Evolutionary conservation across 2,888 invertebrate genomes (phyloP).

Genomic region (Acleris cristana): DNA sequence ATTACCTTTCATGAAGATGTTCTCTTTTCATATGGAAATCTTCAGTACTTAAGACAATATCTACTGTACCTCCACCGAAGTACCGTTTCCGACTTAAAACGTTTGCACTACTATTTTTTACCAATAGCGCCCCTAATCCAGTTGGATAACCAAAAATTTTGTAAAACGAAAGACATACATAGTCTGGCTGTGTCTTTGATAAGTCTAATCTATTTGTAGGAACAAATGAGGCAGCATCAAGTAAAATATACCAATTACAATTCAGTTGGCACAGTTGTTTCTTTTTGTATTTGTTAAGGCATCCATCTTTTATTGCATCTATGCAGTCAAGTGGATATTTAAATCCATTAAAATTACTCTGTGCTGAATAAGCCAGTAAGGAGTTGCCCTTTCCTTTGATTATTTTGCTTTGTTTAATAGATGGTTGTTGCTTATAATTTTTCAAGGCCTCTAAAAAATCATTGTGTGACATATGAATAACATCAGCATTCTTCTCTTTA

Average conservation of each 20-base stretch:
- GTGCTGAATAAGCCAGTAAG: constrained; percentile 94
- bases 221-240: constrained; percentile 94
- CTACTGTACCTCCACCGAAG: constrained; percentile 97
- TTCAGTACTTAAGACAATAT: constrained; percentile 89
- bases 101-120: constrained; percentile 86
- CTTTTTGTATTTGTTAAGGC: constrained; percentile 70
- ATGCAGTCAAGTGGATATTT: constrained; percentile 94
- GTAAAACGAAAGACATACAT: constrained; percentile 96
- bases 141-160: constrained; percentile 98
- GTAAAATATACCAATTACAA: constrained; percentile 87
- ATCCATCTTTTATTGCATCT: constrained; percentile 84
- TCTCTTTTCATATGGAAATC: constrained; percentile 88
- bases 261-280: constrained; percentile 66
- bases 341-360: constrained; percentile 97
- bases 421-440: constrained; percentile 38
- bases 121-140: constrained; percentile 94
- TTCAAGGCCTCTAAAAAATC: constrained; percentile 77
- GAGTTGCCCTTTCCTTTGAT: constrained; percentile 61
- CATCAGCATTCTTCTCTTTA: constrained; percentile 76
- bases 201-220: constrained; percentile 92
- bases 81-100: constrained; percentile 87
- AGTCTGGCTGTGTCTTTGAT: constrained; percentile 89
- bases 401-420: constrained; percentile 42
- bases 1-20: constrained; percentile 88
- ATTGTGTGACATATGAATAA: constrained; percentile 83